Conservation (phyloP, 2,113 vertebrate species). For the Narcine bancroftii region DNA sequence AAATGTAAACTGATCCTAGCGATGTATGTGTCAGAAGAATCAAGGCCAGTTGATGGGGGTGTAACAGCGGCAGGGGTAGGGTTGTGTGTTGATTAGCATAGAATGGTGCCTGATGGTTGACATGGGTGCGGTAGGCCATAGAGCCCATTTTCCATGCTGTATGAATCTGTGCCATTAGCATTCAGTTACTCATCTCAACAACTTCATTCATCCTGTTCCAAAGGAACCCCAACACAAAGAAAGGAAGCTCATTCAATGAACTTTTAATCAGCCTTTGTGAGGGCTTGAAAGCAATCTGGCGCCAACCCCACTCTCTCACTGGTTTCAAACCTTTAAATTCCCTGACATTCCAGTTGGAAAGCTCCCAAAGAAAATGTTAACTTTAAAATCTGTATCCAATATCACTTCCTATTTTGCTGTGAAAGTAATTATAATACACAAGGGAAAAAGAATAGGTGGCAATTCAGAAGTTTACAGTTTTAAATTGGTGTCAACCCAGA, state of each 20-base stretch:
- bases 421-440: constrained; percentile 11
- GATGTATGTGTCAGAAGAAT: too few relatives aligned
- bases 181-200: neutral
- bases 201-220: constrained; percentile 33
- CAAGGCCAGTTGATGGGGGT: too few relatives aligned
- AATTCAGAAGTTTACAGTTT: constrained; percentile 7
- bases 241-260: constrained; percentile 37
- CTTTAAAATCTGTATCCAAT: constrained; percentile 23
- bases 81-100: too few relatives aligned
- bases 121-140: too few relatives aligned
- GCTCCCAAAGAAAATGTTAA: constrained; percentile 22
- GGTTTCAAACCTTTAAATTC: neutral
- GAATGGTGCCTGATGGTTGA: too few relatives aligned
- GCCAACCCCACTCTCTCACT: neutral
- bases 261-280: constrained; percentile 35
- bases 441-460: constrained; percentile 18
- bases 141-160: too few relatives aligned
- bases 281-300: constrained; percentile 27
- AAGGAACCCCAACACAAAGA: constrained; percentile 27
- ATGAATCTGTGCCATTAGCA: neutral
- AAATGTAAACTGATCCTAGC: too few relatives aligned
- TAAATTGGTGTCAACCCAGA: neutral
- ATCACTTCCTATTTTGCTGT: constrained; percentile 30
- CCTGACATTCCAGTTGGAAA: constrained; percentile 1
- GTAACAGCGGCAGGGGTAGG: too few relatives aligned